A percentile compares a stretch with the other conserved stretches of the same genome.
phyloP scores from a whole-genome alignment of 2,113 vertebrate genomes.

The Columba janthina region DNA sequence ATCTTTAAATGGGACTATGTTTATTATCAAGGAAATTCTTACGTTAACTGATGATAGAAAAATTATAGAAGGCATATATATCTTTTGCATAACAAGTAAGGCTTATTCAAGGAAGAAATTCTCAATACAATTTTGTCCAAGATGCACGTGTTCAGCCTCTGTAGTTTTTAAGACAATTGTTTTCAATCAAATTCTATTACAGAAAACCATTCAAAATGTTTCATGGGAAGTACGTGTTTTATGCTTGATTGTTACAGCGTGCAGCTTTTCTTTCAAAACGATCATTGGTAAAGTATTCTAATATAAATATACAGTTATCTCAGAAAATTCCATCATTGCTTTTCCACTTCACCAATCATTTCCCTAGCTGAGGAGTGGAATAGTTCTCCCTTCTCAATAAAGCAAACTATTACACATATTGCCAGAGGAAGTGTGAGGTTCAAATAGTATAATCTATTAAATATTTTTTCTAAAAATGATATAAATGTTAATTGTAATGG shows the following conservation, averaged over 20 bases:
- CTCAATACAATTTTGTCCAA: background rate
- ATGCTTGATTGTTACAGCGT: background rate
- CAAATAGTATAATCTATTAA: background rate
- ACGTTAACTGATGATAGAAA: background rate
- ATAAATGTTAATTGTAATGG: background rate
- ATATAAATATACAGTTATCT: constrained; percentile 33
- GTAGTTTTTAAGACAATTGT: background rate
- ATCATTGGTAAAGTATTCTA: constrained; percentile 20
- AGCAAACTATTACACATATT: background rate
- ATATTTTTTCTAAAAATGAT: background rate
- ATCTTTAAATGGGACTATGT: background rate
- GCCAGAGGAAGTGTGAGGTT: constrained; percentile 4
- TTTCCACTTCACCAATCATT: constrained; percentile 32
- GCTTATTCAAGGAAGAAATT: background rate
- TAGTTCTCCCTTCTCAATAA: constrained; percentile 21
- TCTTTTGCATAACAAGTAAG: background rate
- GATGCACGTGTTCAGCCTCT: background rate
- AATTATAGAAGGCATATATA: background rate
- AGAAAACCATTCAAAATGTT: background rate
- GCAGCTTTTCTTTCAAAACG: constrained; percentile 16
- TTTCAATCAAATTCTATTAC: background rate
- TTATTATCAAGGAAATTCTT: background rate
- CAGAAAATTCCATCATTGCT: constrained; percentile 36
- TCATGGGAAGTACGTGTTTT: background rate
- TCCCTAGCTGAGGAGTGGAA: background rate